A percentile compares a stretch with the other conserved stretches of the same genome.
Conservation (phyloP, 2,113 vertebrate species). For the Delphinus delphis region DNA sequence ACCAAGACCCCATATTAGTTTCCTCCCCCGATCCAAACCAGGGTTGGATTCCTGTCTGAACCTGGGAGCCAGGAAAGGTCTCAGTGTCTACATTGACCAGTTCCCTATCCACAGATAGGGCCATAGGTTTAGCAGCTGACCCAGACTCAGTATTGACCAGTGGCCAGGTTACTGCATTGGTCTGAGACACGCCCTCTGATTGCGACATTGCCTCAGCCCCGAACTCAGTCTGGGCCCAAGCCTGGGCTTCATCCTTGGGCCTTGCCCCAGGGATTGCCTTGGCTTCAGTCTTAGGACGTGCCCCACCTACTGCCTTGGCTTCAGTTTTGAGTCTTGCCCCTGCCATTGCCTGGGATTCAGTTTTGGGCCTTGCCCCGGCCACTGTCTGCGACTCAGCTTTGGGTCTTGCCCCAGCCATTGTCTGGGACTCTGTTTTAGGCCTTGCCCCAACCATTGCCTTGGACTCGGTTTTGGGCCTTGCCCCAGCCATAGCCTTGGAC, state of each 20-base stretch:
- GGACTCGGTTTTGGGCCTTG: no score
- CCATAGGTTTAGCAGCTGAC: conserved; percentile 17
- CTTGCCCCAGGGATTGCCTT: conserved; percentile 37
- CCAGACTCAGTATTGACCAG: conserved; percentile 10
- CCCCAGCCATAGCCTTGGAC: neutral
- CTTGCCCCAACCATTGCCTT: neutral
- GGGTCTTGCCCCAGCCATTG: conserved; percentile 15
- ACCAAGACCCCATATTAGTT: conserved; percentile 66
- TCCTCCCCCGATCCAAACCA: conserved; percentile 64
- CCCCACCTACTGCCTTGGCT: conserved; percentile 29
- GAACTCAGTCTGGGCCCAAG: conserved; percentile 56
- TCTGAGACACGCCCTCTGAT: neutral
- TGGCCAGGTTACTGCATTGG: conserved; percentile 43
- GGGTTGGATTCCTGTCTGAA: conserved; percentile 50
- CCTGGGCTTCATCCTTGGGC: conserved; percentile 51
- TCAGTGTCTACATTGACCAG: conserved; percentile 11
- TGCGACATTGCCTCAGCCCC: neutral
- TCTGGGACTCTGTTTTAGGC: neutral
- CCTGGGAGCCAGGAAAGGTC: conserved; percentile 48
- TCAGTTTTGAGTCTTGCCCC: conserved; percentile 25
- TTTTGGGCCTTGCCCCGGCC: conserved; percentile 31
- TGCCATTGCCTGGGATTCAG: neutral
- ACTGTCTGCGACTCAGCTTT: neutral
- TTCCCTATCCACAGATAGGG: conserved; percentile 4
- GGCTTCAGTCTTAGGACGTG: conserved; percentile 60